These are phyloP conservation scores for Eristalinus sepulchralis DNA, from an alignment of 2,888 invertebrate genomes.

Conservation along the genomic window DNA sequence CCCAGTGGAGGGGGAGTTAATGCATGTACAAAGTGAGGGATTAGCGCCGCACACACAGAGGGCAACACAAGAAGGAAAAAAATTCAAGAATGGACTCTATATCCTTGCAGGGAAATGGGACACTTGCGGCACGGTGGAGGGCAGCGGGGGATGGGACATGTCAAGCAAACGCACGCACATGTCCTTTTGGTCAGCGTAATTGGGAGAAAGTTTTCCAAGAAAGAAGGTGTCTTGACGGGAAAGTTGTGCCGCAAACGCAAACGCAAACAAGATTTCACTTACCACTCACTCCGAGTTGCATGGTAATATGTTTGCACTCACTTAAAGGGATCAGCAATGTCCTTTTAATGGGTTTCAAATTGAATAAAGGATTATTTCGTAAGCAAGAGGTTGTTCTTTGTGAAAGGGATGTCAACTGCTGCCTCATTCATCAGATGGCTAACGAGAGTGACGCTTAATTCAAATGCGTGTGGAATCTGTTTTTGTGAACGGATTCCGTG, in stretches of 20 bases:
- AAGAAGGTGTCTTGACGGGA: slow-evolving; percentile 8
- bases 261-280: slow-evolving; percentile 24
- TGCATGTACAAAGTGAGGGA: slow-evolving; percentile 32
- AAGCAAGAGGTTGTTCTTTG: slow-evolving; percentile 73
- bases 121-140: neutral
- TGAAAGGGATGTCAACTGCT: neutral
- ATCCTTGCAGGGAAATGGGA: neutral
- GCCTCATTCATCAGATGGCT: neutral
- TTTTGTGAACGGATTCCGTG: too few species aligned
- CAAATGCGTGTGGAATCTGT: neutral
- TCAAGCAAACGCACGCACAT: neutral
- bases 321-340: slow-evolving; percentile 81
- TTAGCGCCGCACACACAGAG: slow-evolving; percentile 4
- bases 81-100: neutral
- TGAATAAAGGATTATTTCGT: slow-evolving; percentile 81
- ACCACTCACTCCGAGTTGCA: slow-evolving; percentile 74
- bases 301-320: slow-evolving; percentile 81
- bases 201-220: slow-evolving; percentile 38
- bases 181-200: slow-evolving; percentile 46
- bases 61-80: slow-evolving; percentile 1
- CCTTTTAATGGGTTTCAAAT: slow-evolving; percentile 81
- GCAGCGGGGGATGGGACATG: neutral
- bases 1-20: slow-evolving; percentile 29
- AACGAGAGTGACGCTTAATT: neutral
- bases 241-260: neutral